These are phyloP conservation scores for Erannis defoliaria DNA, from an alignment of 2,888 invertebrate species.

Conservation along the genomic window DNA sequence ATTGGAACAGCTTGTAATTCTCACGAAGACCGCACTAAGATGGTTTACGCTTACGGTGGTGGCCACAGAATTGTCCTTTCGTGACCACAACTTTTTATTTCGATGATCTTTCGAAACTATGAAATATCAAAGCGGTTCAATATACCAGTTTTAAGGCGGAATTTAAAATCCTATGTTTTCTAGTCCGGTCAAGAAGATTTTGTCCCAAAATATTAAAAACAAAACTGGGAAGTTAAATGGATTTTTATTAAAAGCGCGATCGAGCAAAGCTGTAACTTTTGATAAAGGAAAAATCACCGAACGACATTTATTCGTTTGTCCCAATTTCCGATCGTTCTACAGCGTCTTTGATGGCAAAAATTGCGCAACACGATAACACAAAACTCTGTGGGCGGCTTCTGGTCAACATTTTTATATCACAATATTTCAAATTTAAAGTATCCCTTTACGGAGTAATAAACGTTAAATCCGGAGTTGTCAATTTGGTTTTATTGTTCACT, in stretches of 20 bases:
- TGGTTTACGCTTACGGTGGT: constrained; percentile 25
- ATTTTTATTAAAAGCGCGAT: neutral
- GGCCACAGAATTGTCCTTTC: constrained; percentile 26
- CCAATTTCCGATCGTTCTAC: constrained; percentile 20
- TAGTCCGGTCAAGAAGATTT: no score
- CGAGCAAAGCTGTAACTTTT: constrained; percentile 4
- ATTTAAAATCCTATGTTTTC: neutral
- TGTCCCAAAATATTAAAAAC: no score
- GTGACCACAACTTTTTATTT: constrained; percentile 16
- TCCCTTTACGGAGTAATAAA: constrained; percentile 41
- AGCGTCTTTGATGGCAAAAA: constrained; percentile 20
- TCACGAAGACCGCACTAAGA: constrained; percentile 23
- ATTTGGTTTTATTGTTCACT: constrained; percentile 44
- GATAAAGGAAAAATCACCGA: constrained; percentile 1
- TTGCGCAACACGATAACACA: constrained; percentile 30
- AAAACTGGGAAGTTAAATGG: neutral
- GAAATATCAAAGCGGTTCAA: neutral
- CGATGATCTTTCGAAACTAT: neutral
- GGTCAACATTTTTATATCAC: constrained; percentile 38
- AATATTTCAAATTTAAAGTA: constrained; percentile 41
- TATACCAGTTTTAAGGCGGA: no score
- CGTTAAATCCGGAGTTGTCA: constrained; percentile 41
- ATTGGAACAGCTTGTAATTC: constrained; percentile 23
- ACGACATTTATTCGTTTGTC: constrained; percentile 23
- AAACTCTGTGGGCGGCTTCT: constrained; percentile 40